Conservation (phyloP, 2,797 vertebrate species). For the Dendrocincla tyrannina region DNA sequence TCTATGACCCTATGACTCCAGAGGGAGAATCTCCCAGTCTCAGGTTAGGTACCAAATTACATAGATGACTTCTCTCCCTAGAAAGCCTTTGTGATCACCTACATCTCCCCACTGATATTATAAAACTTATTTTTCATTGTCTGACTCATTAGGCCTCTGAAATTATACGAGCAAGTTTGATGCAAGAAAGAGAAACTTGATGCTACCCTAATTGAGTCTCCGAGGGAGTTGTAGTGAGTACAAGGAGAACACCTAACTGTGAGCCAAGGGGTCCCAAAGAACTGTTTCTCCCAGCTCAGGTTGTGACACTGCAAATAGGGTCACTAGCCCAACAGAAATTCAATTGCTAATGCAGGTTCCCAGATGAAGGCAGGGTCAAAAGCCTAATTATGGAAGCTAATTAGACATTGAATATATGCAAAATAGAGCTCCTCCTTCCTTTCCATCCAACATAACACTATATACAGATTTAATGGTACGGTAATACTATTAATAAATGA, state of each 20-base stretch:
- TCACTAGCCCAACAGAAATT: constrained; percentile 53
- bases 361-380: constrained; percentile 54
- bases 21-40: neutral
- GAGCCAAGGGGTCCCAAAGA: constrained; percentile 14
- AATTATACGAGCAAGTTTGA: neutral
- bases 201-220: neutral
- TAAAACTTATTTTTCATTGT: neutral
- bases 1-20: neutral
- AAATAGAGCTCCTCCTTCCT: constrained; percentile 37
- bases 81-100: neutral
- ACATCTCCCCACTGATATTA: neutral
- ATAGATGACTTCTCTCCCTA: neutral
- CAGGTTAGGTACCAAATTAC: fast-evolving
- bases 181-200: neutral
- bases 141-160: neutral
- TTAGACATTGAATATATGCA: constrained; percentile 28
- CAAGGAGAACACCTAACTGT: neutral
- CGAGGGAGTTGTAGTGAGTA: neutral
- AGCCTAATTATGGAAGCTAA: constrained; percentile 53
- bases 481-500: neutral
- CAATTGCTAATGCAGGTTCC: constrained; percentile 48
- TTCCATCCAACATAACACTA: neutral
- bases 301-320: constrained; percentile 41
- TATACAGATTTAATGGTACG: neutral
- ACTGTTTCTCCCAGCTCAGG: neutral